Conservation (phyloP, 2,888 invertebrate genomes). For the Antheraea yamamai region DNA sequence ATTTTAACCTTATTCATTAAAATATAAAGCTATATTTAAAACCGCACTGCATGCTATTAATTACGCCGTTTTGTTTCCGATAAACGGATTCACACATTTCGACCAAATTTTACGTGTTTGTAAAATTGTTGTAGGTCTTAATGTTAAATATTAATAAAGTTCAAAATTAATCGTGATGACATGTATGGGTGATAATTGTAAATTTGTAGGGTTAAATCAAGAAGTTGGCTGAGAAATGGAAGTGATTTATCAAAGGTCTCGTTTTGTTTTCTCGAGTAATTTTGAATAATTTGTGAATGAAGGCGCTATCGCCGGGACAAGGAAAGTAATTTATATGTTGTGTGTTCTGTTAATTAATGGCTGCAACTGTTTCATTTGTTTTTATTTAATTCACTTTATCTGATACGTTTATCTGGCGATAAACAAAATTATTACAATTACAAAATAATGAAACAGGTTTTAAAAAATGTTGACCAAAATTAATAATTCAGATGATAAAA, state of each 20-base stretch:
- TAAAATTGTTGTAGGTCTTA: slow-evolving; percentile 29
- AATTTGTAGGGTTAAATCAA: slow-evolving; percentile 37
- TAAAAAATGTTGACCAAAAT: neutral
- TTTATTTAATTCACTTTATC: neutral
- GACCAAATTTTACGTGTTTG: slow-evolving; percentile 36
- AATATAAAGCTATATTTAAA: slow-evolving; percentile 33
- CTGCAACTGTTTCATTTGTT: slow-evolving; percentile 36
- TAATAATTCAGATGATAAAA: too few species aligned
- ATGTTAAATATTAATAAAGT: slow-evolving; percentile 30
- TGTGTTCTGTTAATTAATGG: slow-evolving; percentile 64
- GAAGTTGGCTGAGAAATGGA: slow-evolving; percentile 54
- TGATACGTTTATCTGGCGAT: neutral
- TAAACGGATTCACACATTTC: slow-evolving; percentile 47
- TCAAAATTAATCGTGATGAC: slow-evolving; percentile 25
- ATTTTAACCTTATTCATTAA: slow-evolving; percentile 29
- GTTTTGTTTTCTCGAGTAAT: slow-evolving; percentile 63
- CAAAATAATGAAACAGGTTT: neutral
- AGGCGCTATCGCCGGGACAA: slow-evolving; percentile 54
- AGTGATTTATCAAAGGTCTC: slow-evolving; percentile 59
- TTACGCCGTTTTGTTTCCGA: slow-evolving; percentile 36
- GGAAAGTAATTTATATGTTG: slow-evolving; percentile 61
- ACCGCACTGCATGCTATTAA: slow-evolving; percentile 7
- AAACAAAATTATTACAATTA: neutral
- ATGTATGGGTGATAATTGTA: slow-evolving; percentile 26
- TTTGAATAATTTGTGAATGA: slow-evolving; percentile 73